Evolutionary conservation across 2,888 invertebrate genomes (phyloP), one percentile per base, ranked within the genome.

Genomic region (Brachynemurus nebulosus): DNA sequence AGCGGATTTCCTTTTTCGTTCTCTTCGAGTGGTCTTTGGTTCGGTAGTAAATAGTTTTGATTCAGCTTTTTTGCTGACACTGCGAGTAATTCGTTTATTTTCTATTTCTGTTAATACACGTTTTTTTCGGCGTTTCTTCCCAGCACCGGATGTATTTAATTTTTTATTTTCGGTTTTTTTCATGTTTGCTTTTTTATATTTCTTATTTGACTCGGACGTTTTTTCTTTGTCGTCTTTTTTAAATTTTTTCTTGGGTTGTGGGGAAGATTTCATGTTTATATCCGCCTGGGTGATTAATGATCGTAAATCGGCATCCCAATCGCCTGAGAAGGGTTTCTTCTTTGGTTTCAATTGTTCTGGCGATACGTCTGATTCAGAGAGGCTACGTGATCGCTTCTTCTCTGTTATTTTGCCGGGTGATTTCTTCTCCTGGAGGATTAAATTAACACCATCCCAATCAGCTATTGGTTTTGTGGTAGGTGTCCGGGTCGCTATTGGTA

Each of bases 261-360:
- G 20, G 43, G 47, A 44, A 21, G 46, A 36, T 36, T 18, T 17
- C 4, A n/a, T 37, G 6, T 37, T 37, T 11, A 19, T 18, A 18
- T 19, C 19, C n/a, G 12, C 37, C 9, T n/a, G 20, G 18, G 40
- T n/a, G 2, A 42, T 44, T 44, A 51, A 41, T n/a, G 47, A 51
- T 41, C 60, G 48, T 40, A 61, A 50, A 48, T 57, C 55, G 3
- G 53, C 44, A 51, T 61, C 61, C 60, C 60, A 61, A 34, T 39
- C 5, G 14, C 5, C 30, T 30, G 30, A 2, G n/a, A 9, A 4
- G n/a, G 30, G 30, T 30, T 30, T 30, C n/a, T 30, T 5, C 5
- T 30, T 4, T n/a, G 27, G 34, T 36, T 30, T 20, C 14, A 6
- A 17, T 25, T 12, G 5, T 2, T 30, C n/a, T 16, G 18, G 12